These are phyloP conservation scores for Cydia fagiglandana DNA, from an alignment of 1,140 invertebrate species.

Conservation along the genomic window DNA sequence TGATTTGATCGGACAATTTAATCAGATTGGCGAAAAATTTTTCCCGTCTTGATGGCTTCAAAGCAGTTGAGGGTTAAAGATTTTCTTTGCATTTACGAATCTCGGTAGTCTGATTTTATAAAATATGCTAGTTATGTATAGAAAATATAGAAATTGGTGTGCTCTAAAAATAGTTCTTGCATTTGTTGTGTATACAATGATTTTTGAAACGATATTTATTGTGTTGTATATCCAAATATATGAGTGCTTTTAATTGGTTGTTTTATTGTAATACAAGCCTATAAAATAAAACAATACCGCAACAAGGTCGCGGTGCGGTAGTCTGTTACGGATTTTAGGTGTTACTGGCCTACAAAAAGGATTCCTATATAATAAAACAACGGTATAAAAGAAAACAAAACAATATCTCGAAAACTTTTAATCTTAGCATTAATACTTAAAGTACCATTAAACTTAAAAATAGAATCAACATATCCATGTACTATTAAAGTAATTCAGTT, in stretches of 20 bases:
- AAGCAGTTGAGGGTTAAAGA: no score
- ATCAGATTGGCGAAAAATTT: no score
- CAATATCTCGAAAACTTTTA: constrained; percentile 9
- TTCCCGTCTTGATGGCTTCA: no score
- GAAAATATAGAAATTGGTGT: neutral
- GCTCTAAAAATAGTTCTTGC: neutral
- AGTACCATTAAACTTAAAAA: constrained; percentile 22
- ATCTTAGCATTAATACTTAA: constrained; percentile 30
- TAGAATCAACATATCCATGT: constrained; percentile 9
- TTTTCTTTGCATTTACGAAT: no score
- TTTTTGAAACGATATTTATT: neutral
- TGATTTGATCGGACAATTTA: no score
- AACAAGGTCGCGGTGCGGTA: no score
- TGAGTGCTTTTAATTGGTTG: constrained; percentile 1
- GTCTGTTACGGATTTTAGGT: no score
- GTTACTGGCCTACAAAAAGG: no score
- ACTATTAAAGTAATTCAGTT: constrained; percentile 1
- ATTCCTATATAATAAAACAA: no score
- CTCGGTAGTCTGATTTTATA: no score
- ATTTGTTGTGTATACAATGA: neutral
- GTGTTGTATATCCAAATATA: constrained; percentile 4
- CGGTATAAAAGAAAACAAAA: neutral
- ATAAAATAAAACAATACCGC: no score
- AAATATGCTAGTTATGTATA: no score
- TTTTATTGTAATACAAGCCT: neutral